Base-by-base conservation (phyloP, 2,797 vertebrate genomes). In the Nannoperca australis region DNA sequence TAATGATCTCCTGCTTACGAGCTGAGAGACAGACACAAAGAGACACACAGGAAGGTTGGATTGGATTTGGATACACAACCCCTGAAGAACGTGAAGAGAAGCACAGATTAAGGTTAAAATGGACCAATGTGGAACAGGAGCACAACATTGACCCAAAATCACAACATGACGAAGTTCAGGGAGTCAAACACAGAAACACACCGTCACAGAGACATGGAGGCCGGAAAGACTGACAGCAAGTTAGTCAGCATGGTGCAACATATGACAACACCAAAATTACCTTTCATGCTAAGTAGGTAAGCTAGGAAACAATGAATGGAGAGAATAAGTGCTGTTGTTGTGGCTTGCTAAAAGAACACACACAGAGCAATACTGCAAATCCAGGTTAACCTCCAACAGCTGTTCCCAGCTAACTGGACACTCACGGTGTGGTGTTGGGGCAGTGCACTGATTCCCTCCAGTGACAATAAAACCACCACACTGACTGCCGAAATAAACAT, bases 1-100 rank as follows among this genome's bases (percentile, higher is more conserved):
- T 99, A 81, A 99, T 99, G 85, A 99, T 99, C 95, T 99, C 98
- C 91, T 99, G 98, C 88, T 99, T 99, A 58, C 97, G 96, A 80
- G 96, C 98, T 96, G 82, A 59, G 74, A 64, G 13, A 85, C 8
- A 66, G 13, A 85, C 8, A 66, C 30, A 77, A 10, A 76, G 15
- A 54, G 14, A 78, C 1, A 45, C 8, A 61, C 3, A 32, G 7
- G 1, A 15, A 4, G 0, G 2, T 81, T 2, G 36, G 20, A n/a
- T 38, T 18, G 76, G 18, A 15, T 12, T 0, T 32, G n/a, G 0
- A 40, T 1, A 24, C 5, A 32, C 5, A 11, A 49, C 1, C 6
- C 2, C 12, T 17, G 5, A 36, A 2, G 9, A 54, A 13, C 3
- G 36, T 50, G 20, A 68, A 47, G 15, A 66, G n/a, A 71, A 45